A percentile compares a stretch with the other conserved stretches of the same genome.
Conservation (phyloP, 2,888 invertebrate species). For the Sabatieria punctata region DNA sequence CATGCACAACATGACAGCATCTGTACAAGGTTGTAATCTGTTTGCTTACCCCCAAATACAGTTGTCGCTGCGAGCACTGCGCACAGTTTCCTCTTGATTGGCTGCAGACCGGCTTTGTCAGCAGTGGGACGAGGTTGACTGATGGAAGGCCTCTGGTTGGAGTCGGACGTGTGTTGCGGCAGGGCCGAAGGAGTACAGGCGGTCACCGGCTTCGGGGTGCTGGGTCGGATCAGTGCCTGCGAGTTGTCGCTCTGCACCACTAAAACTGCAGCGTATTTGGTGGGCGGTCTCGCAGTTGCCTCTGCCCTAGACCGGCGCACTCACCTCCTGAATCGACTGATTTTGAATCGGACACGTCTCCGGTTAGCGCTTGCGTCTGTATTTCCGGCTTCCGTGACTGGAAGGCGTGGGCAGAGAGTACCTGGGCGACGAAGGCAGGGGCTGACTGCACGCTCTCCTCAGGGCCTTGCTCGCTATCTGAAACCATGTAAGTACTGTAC, state of each 20-base stretch:
- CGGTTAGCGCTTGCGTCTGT: background rate
- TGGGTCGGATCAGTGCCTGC: slow-evolving; percentile 13
- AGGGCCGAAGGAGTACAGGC: no score
- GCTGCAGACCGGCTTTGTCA: no score
- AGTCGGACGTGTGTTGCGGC: no score
- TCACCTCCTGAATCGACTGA: slow-evolving; percentile 3
- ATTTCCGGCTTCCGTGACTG: background rate
- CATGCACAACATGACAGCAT: no score
- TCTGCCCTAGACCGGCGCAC: background rate
- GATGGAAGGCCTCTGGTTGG: no score
- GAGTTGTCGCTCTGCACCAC: slow-evolving; percentile 15
- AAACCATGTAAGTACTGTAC: no score
- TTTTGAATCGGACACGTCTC: background rate
- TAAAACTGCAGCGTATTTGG: slow-evolving; percentile 7
- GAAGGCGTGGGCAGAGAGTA: background rate
- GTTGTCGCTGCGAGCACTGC: no score
- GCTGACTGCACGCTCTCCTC: background rate
- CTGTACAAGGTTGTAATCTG: no score
- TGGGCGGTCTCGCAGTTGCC: background rate
- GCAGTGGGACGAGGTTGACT: no score
- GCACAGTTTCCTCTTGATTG: no score
- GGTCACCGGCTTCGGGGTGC: background rate
- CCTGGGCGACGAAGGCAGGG: background rate
- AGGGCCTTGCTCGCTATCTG: no score
- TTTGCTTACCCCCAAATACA: no score